Evolutionary conservation across 2,797 vertebrate genomes (phyloP).

Genomic region (Dallia pectoralis): DNA sequence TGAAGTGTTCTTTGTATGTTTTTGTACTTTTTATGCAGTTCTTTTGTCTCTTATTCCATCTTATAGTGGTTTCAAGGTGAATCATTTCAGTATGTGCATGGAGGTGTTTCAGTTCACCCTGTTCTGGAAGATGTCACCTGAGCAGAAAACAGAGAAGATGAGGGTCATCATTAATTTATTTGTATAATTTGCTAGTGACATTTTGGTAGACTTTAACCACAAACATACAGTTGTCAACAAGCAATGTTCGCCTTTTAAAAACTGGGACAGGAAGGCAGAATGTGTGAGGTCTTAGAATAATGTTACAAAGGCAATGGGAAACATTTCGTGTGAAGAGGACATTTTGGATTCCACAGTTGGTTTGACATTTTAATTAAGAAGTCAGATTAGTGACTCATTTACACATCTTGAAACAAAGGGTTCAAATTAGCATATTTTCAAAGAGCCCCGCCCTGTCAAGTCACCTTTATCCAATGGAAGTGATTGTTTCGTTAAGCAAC

Average conservation of each 20-base stretch:
- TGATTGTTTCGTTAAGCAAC: conserved; percentile 30
- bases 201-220: background rate
- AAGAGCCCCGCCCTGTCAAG: conserved; percentile 28
- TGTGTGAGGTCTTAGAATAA: background rate
- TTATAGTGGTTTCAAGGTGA: conserved; percentile 40
- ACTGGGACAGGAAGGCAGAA: background rate
- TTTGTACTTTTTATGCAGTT: conserved; percentile 46
- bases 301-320: background rate
- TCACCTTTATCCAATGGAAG: conserved; percentile 14
- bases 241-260: background rate
- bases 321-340: background rate
- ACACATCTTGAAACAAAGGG: conserved; percentile 23
- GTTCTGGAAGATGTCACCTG: conserved; percentile 36
- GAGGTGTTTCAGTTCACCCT: conserved; percentile 31
- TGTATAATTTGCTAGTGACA: conserved; percentile 17
- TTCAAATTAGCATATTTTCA: conserved; percentile 29
- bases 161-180: conserved; percentile 14
- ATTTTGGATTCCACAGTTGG: background rate
- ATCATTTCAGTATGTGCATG: conserved; percentile 28
- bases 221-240: background rate
- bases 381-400: background rate
- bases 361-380: background rate
- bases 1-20: conserved; percentile 47
- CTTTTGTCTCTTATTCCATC: conserved; percentile 37
- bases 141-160: background rate